A percentile compares a stretch with the other conserved stretches of the same genome.
Evolutionary conservation across 64 coral and sea anemone genomes (phyloP).

Genomic region (Dendrophyllia cribrosa): DNA sequence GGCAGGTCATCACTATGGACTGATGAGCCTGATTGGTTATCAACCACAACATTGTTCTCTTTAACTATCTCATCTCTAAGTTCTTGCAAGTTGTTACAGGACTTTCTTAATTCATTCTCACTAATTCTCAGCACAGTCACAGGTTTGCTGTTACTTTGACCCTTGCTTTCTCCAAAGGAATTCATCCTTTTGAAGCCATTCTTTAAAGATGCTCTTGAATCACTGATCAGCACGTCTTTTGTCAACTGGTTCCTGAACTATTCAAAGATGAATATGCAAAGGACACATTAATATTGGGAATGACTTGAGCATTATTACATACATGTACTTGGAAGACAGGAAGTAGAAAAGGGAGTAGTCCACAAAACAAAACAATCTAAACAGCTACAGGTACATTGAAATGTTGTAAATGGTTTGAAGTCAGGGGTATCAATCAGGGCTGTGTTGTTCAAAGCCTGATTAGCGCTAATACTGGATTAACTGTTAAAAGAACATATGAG

Average conservation of each 20-base stretch:
- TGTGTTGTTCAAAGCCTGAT: too few relatives aligned
- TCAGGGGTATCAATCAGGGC: too few relatives aligned
- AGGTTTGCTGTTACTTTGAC: neutral
- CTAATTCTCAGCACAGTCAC: constrained; percentile 25
- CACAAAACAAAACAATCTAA: too few relatives aligned
- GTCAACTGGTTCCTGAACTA: neutral
- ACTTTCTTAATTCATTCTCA: constrained; percentile 14
- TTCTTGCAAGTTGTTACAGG: constrained; percentile 1
- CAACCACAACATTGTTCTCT: neutral
- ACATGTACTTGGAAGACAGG: too few relatives aligned
- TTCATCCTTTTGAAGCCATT: neutral
- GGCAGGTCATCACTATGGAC: neutral
- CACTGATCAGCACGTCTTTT: neutral
- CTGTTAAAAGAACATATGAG: too few relatives aligned
- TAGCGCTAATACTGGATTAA: too few relatives aligned
- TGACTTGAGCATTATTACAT: neutral
- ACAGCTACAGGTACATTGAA: too few relatives aligned
- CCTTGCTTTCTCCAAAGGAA: neutral
- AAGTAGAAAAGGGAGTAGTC: too few relatives aligned
- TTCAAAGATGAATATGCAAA: neutral
- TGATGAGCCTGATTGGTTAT: neutral
- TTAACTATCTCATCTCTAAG: neutral
- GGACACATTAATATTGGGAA: neutral
- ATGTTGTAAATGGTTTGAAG: too few relatives aligned
- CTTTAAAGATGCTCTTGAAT: neutral